Evolutionary conservation across 1,140 invertebrate genomes (phyloP).

Genomic region (Vollenhovia emeryi): DNA sequence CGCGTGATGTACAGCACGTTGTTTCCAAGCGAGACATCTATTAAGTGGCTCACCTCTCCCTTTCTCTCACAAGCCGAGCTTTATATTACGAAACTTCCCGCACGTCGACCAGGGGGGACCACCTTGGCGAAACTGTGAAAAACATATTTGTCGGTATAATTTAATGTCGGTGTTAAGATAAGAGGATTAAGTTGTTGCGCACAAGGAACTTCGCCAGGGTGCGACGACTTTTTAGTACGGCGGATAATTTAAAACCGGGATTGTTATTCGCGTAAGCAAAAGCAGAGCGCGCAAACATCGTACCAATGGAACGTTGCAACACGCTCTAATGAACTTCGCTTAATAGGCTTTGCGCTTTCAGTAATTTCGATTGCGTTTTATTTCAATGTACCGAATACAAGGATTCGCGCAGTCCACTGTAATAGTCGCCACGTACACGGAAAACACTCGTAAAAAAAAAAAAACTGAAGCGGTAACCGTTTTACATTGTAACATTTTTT

Average conservation of each 20-base stretch:
- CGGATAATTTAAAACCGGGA: slow-evolving; percentile 28
- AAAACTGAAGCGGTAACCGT: background rate
- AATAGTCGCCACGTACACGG: background rate
- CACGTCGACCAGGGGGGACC: background rate
- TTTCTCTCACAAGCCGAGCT: background rate
- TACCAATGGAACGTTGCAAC: slow-evolving; percentile 10
- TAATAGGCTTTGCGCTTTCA: slow-evolving; percentile 44
- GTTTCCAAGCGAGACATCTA: slow-evolving; percentile 16
- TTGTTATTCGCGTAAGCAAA: background rate
- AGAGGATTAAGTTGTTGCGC: slow-evolving; percentile 29
- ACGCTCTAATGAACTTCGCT: slow-evolving; percentile 34
- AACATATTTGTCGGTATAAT: slow-evolving; percentile 32
- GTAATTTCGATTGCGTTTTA: slow-evolving; percentile 45
- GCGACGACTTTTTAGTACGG: slow-evolving; percentile 1
- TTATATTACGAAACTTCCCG: background rate
- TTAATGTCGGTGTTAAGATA: slow-evolving; percentile 8
- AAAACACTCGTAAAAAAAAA: background rate
- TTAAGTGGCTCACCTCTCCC: background rate
- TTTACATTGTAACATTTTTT: background rate
- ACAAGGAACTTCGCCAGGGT: background rate
- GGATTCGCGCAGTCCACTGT: background rate
- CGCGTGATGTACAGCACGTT: slow-evolving; percentile 20
- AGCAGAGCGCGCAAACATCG: background rate
- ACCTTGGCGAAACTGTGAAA: background rate
- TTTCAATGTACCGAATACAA: slow-evolving; percentile 2